Conservation (phyloP, 2,113 vertebrate genomes). For the Tragelaphus strepsiceros region DNA sequence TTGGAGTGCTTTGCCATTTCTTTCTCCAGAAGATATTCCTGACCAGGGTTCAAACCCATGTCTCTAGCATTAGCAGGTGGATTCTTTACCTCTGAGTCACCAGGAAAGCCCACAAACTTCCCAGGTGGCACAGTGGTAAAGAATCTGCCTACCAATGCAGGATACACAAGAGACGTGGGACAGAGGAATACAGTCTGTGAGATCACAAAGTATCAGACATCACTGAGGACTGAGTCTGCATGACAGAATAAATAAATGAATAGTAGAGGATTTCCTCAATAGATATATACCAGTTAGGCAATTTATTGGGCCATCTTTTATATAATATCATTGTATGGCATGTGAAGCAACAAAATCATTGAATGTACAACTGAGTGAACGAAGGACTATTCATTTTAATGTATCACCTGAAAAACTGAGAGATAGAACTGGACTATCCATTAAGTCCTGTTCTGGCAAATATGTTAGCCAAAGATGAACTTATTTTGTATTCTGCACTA, state of each 20-base stretch:
- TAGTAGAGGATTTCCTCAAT: background rate
- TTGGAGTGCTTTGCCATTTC: background rate
- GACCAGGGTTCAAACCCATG: background rate
- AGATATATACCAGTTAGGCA: background rate
- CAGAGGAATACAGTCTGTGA: background rate
- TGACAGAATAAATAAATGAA: background rate
- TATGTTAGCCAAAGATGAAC: background rate
- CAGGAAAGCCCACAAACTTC: background rate
- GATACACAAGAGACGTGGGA: background rate
- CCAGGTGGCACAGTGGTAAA: background rate
- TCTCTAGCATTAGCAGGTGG: background rate
- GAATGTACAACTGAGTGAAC: background rate
- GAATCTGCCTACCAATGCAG: background rate
- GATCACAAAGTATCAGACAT: background rate
- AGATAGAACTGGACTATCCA: background rate
- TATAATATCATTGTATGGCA: background rate
- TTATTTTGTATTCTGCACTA: background rate
- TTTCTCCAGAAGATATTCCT: background rate
- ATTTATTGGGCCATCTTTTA: background rate
- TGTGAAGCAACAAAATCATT: background rate
- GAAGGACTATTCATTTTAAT: background rate
- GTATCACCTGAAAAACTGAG: background rate
- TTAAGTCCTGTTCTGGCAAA: background rate
- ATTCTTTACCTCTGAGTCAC: background rate
- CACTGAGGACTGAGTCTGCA: background rate